Conservation (phyloP, 1,140 invertebrate species). For the Procambarus virginalis region DNA sequence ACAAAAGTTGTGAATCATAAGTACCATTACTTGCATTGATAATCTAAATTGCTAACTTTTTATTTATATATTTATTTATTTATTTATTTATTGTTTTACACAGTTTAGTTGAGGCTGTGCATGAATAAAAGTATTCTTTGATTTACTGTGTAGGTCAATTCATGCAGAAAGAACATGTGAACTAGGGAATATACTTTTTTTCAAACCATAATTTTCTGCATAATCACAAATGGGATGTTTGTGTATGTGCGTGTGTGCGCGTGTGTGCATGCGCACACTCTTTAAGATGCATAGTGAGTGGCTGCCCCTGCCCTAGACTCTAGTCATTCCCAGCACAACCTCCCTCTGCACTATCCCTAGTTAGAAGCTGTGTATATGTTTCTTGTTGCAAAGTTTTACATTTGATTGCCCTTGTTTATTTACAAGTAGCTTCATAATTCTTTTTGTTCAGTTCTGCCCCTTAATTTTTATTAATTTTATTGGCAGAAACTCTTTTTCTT, state of each 20-base stretch:
- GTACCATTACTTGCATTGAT: too few relatives aligned
- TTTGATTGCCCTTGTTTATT: constrained; percentile 67
- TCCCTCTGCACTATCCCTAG: constrained; percentile 63
- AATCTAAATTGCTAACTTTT: too few relatives aligned
- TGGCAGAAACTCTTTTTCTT: constrained; percentile 66
- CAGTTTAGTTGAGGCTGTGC: neutral
- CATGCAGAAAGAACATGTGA: constrained; percentile 46
- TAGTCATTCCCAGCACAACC: constrained; percentile 53
- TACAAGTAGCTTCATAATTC: constrained; percentile 67
- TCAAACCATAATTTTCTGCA: neutral
- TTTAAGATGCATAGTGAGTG: constrained; percentile 24
- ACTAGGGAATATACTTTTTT: constrained; percentile 24
- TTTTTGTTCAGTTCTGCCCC: constrained; percentile 67
- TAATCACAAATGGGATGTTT: neutral
- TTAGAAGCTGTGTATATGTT: constrained; percentile 65
- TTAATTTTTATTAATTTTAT: constrained; percentile 68
- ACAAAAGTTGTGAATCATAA: too few relatives aligned
- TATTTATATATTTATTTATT: too few relatives aligned
- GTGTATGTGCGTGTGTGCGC: too few relatives aligned
- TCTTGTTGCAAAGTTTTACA: constrained; percentile 65
- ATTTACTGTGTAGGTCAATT: constrained; percentile 23
- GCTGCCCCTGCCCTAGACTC: constrained; percentile 30
- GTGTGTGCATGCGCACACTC: neutral
- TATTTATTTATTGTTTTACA: neutral
- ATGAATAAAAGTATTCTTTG: neutral